Evolutionary conservation across 2,113 vertebrate genomes (phyloP).

Genomic region (Balaeniceps rex): DNA sequence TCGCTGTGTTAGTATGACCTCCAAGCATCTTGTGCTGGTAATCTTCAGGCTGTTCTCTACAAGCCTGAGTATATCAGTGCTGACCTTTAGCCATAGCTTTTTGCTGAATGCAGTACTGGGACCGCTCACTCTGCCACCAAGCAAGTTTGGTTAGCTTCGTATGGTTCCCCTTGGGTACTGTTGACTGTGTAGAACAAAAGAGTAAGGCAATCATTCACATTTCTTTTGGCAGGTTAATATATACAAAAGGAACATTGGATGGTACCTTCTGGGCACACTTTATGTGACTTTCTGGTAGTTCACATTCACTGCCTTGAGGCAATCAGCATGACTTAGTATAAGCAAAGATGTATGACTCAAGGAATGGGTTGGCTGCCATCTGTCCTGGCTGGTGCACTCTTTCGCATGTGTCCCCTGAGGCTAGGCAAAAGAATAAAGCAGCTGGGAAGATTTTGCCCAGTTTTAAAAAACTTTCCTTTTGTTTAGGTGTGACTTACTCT

Average conservation of each 20-base stretch:
- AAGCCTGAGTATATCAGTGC: neutral
- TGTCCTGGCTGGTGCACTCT: neutral
- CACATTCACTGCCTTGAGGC: neutral
- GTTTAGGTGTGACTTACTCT: neutral
- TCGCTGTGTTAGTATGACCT: neutral
- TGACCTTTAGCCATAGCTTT: neutral
- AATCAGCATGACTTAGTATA: neutral
- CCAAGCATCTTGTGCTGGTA: rapidly evolving
- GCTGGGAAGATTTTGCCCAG: neutral
- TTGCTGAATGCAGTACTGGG: neutral
- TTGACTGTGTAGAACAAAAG: neutral
- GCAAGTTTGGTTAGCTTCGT: neutral
- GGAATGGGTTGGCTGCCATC: neutral
- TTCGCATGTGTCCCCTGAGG: neutral
- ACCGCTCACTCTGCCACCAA: neutral
- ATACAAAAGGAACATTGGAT: neutral
- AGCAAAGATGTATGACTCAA: neutral
- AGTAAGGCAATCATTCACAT: neutral
- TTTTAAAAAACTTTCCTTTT: neutral
- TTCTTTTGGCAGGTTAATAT: neutral
- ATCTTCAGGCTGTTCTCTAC: neutral
- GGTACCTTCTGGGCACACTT: neutral
- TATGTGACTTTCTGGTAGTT: neutral
- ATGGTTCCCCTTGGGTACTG: neutral
- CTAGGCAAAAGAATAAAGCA: neutral